Base-by-base conservation (phyloP, 1,140 invertebrate genomes). In the Drosophila ercepeae region DNA sequence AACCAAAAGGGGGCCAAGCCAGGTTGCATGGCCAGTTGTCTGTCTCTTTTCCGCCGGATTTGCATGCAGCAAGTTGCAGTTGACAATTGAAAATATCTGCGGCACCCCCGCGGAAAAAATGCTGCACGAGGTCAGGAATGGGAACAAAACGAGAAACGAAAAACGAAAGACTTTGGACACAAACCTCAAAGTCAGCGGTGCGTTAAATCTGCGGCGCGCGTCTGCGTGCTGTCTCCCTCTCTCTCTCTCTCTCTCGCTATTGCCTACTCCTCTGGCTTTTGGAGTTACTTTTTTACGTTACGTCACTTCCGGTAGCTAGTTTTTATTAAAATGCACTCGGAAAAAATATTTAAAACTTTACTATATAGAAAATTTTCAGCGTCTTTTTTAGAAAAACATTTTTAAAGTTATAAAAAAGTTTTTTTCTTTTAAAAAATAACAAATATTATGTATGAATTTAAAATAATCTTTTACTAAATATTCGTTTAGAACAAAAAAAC, bases 131-230 rank as follows among this genome's bases (percentile, higher is more conserved):
- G 79, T 84, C 79, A 58, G 41, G 19, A 67, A 42, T 57, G 44
- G 46, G 18, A 51, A 32, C 25, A 36, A 42, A 18, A 16, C 14
- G 25, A 4, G n/a, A 55, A 67, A 54, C 23, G 42, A 34, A 55
- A 46, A 82, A 82, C 75, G 65, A 83, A 83, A 83, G 79, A 83
- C 79, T 83, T 83, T 86, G 75, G 75, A 52, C 81, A 86, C 79
- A 79, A 83, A 83, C 79, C 68, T 75, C 52, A 23, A 27, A 55
- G 32, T 49, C 79, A 78, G 65, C 60, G 79, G 51, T 75, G 79
- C 79, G 71, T 84, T 68, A 72, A 78, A 78, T 51, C 63, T 54
- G 75, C 60, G 39, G 52, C 74, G 49, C 45, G 59, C 34, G 67
- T 39, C 44, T 54, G 13, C 21, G 39, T 19, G 4, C 18, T 21